Base-by-base conservation (phyloP, 2,113 vertebrate species). In the Pygoscelis antarcticus region DNA sequence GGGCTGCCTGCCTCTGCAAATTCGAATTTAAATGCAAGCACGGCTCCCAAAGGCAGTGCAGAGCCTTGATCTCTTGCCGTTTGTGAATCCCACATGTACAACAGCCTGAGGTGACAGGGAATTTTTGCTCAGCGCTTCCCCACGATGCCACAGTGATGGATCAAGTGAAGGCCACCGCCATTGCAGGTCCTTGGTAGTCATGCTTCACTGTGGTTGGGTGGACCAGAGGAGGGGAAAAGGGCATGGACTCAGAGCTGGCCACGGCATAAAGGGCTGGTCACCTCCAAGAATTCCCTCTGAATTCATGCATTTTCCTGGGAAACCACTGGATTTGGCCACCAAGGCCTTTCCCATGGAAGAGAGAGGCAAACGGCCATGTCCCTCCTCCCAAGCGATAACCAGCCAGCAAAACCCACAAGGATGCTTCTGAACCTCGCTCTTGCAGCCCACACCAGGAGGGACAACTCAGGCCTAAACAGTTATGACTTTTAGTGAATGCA, bases 311-410 rank as follows among this genome's bases (percentile, higher is more conserved):
- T 83, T 81, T 83, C 70, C 75, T 62, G 8, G 20, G 38, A 83
- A 94, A 54, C 8, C 44, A 25, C 54, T 3, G 3, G 5, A 20
- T 57, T 70, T 80, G 49, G 10, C 54, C 26, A 40, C 88, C 55
- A 60, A 51, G 19, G 5, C 64, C 32, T 58, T 51, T 71, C 60
- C 49, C 58, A 17, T 7, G 5, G 34, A 6, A 87, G 26, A 30
- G 7, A 61, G 27, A 57, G 44, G 18, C 16, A 72, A 78, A 47
- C 2, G 5, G 13, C 29, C 0, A 0, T 19, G 44, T 72, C 14
- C 57, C 7, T 61, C 51, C 32, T 64, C 16, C 62, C 68, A 47
- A 8, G 42, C 19, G 44, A 69, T n/a, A 72, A 52, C 58, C 29
- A 76, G 27, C 40, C 40, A 83, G 44, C 11, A 86, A 92, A 90